Base-by-base conservation (phyloP, 2,797 vertebrate species). In the Xiphorhynchus erythropygius region DNA sequence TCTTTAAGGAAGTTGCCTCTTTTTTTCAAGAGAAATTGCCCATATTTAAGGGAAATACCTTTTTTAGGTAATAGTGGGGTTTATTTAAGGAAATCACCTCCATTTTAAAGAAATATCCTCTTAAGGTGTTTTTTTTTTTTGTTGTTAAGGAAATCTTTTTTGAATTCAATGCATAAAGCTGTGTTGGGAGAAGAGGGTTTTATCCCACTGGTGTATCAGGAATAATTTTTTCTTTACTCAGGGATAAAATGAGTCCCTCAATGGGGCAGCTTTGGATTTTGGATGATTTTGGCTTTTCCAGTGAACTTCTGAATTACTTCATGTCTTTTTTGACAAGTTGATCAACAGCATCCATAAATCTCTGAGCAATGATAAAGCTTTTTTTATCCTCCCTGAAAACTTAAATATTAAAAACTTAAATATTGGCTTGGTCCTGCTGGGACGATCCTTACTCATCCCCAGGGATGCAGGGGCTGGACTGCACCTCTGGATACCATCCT, bases 401-500 rank as follows among this genome's bases (percentile, higher is more conserved):
- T 67, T 8, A 27, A 78, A 9, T 27, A 15, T 42, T 21, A 44
- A 33, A 74, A 68, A 37, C 18, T 67, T 8, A 24, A 78, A 9
- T 27, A 17, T 47, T 21, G 41, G 6, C 7, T 4, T 22, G 9
- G 27, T 63, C n/a, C 75, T 11, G 10, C n/a, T 3, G 5, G 60
- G 62, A 74, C 69, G 30, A 3, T 25, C 53, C 49, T 8, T 50
- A 71, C 76, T 70, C 71, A 65, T 53, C 80, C 52, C 6, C 3
- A 3, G 53, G 80, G 70, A n/a, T 68, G 49, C 13, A 13, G 71
- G 27, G 46, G 21, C 47, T 8, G 83, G 80, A 1, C 14, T 3
- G 3, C 4, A 1, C 25, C 35, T 22, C 59, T 3, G 23, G 56
- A 39, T 71, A 11, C 74, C 74, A 5, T 0, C 37, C 2, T 0